phyloP scores from a whole-genome alignment of 1,140 invertebrate species.

The Heterodera schachtii region DNA sequence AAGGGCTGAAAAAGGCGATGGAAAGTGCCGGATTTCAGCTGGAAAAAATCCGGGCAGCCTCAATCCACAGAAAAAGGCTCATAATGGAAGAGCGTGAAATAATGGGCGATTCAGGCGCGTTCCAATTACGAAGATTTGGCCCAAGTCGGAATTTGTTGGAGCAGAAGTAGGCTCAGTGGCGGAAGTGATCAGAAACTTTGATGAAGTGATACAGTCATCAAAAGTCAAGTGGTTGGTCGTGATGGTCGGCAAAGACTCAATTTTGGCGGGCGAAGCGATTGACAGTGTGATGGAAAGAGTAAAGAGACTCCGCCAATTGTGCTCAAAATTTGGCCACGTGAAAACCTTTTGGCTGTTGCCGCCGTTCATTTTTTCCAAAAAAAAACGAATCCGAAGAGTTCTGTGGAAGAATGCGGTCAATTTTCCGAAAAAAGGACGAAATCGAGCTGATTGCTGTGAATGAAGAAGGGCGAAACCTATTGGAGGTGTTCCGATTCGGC shows the following conservation, averaged over 20 bases:
- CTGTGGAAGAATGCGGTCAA: not conserved
- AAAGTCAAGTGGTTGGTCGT: not conserved
- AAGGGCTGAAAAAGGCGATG: not conserved
- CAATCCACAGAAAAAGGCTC: not conserved
- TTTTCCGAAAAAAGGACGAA: not conserved
- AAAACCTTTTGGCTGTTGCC: slow-evolving; percentile 6
- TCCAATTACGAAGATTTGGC: slow-evolving; percentile 1
- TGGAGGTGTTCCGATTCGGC: not conserved
- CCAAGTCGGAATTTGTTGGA: slow-evolving; percentile 3
- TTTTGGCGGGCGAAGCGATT: slow-evolving; percentile 9
- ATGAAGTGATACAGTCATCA: not conserved
- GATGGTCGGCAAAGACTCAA: slow-evolving; percentile 8
- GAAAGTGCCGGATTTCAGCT: not conserved
- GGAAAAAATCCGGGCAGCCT: not conserved
- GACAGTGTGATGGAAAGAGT: slow-evolving; percentile 8
- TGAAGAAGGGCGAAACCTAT: not conserved
- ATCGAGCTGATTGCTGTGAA: not conserved
- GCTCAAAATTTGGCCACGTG: not conserved
- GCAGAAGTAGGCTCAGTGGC: not conserved
- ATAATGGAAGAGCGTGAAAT: not conserved
- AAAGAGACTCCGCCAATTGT: slow-evolving; percentile 9
- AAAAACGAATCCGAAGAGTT: slow-evolving; percentile 8
- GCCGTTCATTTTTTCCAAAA: not conserved
- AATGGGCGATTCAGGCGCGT: not conserved
- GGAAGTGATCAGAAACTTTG: slow-evolving; percentile 13